These are phyloP conservation scores for Bathynomus jamesi DNA, from an alignment of 1,140 invertebrate genomes.

Conservation along the genomic window DNA sequence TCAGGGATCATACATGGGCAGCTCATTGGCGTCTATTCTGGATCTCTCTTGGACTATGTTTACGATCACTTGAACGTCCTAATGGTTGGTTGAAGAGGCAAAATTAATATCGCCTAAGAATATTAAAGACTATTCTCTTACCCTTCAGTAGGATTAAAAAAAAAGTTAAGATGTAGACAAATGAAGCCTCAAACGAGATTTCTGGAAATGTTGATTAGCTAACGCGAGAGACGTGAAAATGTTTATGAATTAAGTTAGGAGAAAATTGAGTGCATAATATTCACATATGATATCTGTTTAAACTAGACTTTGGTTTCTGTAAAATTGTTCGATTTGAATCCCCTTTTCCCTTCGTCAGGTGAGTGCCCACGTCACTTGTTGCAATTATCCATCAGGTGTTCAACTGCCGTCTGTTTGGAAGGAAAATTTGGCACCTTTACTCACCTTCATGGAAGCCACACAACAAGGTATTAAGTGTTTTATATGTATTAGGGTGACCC, in stretches of 20 bases:
- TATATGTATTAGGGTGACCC: too few relatives aligned
- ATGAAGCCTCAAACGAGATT: too few relatives aligned
- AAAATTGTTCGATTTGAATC: too few relatives aligned
- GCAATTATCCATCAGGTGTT: constrained; percentile 61
- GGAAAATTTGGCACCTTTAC: constrained; percentile 59
- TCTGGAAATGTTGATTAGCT: too few relatives aligned
- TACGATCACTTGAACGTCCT: constrained; percentile 41
- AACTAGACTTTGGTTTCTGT: too few relatives aligned
- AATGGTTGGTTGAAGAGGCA: constrained; percentile 42
- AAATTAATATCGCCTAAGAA: too few relatives aligned
- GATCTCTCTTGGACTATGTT: constrained; percentile 44
- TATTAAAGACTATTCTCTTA: too few relatives aligned
- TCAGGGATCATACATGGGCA: constrained; percentile 42
- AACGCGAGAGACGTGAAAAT: too few relatives aligned
- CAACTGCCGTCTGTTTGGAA: constrained; percentile 65
- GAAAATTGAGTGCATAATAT: too few relatives aligned
- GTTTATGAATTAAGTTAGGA: too few relatives aligned
- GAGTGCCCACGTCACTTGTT: constrained; percentile 57
- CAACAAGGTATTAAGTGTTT: constrained; percentile 47
- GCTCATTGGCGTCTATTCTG: constrained; percentile 36
- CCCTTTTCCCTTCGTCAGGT: constrained; percentile 30
- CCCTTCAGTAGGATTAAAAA: neutral
- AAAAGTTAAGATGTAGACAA: too few relatives aligned
- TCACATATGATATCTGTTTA: too few relatives aligned
- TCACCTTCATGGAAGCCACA: constrained; percentile 51